Conservation (phyloP, 2,113 vertebrate genomes). For the Cryptomyrus ogoouensis region DNA sequence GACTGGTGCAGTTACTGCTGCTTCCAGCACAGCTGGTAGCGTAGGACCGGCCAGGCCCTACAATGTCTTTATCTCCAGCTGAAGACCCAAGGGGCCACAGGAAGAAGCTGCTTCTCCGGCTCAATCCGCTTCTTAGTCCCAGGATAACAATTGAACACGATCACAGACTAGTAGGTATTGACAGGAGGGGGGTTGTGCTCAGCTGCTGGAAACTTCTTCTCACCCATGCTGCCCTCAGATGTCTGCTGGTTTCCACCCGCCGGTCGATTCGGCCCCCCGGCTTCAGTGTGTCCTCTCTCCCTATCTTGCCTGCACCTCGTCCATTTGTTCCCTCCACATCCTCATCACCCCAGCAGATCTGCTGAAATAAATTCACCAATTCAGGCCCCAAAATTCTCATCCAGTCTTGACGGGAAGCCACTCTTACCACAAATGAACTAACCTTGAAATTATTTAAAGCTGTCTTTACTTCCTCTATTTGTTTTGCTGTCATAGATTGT, state of each 20-base stretch:
- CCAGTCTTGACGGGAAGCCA: neutral
- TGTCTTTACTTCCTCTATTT: neutral
- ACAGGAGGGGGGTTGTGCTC: neutral
- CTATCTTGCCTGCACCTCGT: neutral
- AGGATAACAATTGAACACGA: neutral
- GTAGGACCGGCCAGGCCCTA: neutral
- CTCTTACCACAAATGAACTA: neutral
- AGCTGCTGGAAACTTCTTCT: neutral
- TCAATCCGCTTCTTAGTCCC: neutral
- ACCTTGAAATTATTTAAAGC: neutral
- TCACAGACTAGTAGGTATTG: neutral
- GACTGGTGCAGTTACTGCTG: neutral
- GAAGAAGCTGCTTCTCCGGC: neutral
- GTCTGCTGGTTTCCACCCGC: neutral
- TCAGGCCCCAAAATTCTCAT: neutral
- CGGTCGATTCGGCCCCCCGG: neutral
- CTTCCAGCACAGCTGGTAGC: neutral
- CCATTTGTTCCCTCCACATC: neutral
- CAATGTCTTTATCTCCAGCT: neutral
- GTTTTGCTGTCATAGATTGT: neutral
- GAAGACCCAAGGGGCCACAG: neutral
- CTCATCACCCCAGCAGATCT: neutral
- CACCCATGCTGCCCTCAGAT: neutral
- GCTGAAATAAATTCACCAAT: neutral
- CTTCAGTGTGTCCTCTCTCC: neutral